Evolutionary conservation across 2,888 invertebrate genomes (phyloP).

Genomic region (Danaus chrysippus): DNA sequence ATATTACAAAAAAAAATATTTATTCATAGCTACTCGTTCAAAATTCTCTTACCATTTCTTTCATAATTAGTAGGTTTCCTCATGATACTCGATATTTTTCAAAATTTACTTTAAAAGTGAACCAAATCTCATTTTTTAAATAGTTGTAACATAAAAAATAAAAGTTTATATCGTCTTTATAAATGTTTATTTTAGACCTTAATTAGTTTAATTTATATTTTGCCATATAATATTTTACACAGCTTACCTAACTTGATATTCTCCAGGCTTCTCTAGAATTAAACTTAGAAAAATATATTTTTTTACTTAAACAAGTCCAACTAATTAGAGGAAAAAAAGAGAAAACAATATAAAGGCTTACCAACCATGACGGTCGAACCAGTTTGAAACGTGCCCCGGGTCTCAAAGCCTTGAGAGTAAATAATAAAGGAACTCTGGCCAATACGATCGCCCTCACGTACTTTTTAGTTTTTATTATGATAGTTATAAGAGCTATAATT

Average conservation of each 20-base stretch:
- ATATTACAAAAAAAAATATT: not conserved
- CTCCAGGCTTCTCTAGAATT: not conserved
- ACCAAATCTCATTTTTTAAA: conserved; percentile 10
- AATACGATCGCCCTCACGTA: conserved; percentile 18
- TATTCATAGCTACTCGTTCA: no score
- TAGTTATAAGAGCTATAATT: conserved; percentile 16
- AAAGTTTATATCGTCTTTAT: no score
- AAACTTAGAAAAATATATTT: conserved; percentile 38
- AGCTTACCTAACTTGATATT: not conserved
- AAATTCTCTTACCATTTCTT: not conserved
- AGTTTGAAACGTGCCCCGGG: conserved; percentile 47
- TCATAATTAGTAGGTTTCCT: not conserved
- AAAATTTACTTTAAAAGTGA: not conserved
- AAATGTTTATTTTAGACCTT: no score
- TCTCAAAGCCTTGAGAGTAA: conserved; percentile 43
- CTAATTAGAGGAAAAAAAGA: conserved; percentile 55
- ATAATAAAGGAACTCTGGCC: conserved; percentile 39
- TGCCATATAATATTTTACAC: no score
- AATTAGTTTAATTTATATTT: no score
- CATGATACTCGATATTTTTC: not conserved
- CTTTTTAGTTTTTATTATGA: conserved; percentile 21
- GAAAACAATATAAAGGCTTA: conserved; percentile 51
- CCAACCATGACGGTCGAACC: conserved; percentile 41
- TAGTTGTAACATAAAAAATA: not conserved
- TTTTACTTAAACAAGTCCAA: conserved; percentile 42